Evolutionary conservation across 2,888 invertebrate genomes (phyloP), one percentile per base, ranked within the genome.

Genomic region (Ptychoptera albimana): DNA sequence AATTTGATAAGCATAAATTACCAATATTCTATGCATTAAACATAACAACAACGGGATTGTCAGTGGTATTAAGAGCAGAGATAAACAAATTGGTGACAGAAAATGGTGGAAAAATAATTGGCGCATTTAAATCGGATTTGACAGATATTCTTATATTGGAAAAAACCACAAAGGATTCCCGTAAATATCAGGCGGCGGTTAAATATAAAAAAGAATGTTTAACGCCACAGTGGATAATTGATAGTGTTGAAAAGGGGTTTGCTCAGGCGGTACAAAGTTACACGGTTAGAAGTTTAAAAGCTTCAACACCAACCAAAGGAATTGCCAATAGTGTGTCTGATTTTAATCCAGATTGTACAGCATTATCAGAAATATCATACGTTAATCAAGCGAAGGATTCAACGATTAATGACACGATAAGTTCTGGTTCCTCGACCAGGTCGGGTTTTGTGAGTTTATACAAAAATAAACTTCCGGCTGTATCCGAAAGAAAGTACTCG

Each of bases 31-130:
- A 79, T 49, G 84, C 83, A 45, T 67, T 89, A 1, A 73, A 75
- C 52, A 75, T 91, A 2, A 84, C 84, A 1, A 79, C 83, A 0
- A 85, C 92, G 1, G 87, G 87, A 10, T 65, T 89, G 14, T 58
- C 67, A 2, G 67, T 63, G 46, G 63, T 63, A 11, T 57, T 29
- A 54, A 57, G 40, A 51, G 67, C 69, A 48, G 65, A 67, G 15
- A 75, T 83, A 43, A 80, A 76, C 62, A 72, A 73, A 43, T 54
- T 83, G 2, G 74, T 94, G 0, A 75, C 73, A 50, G 68, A 74
- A 34, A 75, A 89, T 58, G 93, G 92, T 48, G 80, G 81, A 2
- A 68, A 54, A 2, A 77, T 71, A 48, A 67, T 69, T 9, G 71
- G 73, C 10, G 56, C 61, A 8, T 64, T 64, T 44, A 58, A 61